These are phyloP conservation scores for Sclerurus mexicanus DNA, from an alignment of 2,113 vertebrate genomes.

Conservation along the genomic window DNA sequence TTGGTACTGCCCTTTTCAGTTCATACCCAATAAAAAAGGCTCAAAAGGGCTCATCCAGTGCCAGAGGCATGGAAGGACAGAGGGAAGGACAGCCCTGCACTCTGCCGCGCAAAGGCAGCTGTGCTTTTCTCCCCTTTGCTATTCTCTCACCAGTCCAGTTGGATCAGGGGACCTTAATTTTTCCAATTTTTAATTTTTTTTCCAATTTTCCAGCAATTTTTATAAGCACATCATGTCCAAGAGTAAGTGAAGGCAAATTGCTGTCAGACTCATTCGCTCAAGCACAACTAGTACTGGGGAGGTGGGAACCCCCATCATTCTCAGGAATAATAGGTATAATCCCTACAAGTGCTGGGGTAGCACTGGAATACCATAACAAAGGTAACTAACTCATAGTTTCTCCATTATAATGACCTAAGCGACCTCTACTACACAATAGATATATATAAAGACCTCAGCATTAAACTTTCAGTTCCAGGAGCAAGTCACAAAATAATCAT, in stretches of 20 bases:
- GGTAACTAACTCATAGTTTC: not conserved
- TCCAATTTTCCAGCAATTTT: not conserved
- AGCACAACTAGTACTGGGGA: not conserved
- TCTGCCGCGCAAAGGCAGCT: not conserved
- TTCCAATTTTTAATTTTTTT: not conserved
- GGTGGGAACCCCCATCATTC: not conserved
- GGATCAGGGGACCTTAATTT: not conserved
- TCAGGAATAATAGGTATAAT: not conserved
- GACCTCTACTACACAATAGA: not conserved
- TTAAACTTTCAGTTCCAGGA: not conserved
- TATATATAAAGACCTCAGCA: not conserved
- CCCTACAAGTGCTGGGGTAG: not conserved
- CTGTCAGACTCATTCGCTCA: not conserved
- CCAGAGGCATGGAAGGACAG: not conserved
- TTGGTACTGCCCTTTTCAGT: not conserved
- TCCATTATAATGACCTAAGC: not conserved
- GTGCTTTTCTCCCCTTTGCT: not conserved
- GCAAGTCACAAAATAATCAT: not conserved
- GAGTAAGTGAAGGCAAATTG: not conserved
- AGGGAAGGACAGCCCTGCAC: accelerated
- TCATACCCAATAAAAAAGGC: not conserved
- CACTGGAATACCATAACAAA: not conserved
- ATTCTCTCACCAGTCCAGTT: not conserved
- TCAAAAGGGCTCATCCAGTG: not conserved
- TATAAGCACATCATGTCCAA: not conserved